phyloP scores from a whole-genome alignment of 2,113 vertebrate genomes.

The Sciurus niger region DNA sequence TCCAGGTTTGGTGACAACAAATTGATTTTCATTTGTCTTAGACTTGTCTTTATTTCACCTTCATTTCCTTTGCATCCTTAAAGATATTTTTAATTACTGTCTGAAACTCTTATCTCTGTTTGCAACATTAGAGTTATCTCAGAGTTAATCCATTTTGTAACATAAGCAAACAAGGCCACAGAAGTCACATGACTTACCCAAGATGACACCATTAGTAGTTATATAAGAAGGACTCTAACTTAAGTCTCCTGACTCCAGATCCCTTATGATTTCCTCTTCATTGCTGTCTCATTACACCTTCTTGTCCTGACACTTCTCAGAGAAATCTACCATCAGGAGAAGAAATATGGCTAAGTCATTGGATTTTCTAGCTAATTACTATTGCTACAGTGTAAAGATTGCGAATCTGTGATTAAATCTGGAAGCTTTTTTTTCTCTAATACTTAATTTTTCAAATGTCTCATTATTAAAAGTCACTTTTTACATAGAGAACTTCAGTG shows the following conservation, averaged over 20 bases:
- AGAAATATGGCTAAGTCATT: background rate
- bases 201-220: too few relatives aligned
- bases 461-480: background rate
- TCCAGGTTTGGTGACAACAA: background rate
- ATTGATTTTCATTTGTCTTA: background rate
- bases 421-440: background rate
- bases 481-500: background rate
- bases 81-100: background rate
- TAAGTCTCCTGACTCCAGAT: background rate
- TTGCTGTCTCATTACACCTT: background rate
- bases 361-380: background rate
- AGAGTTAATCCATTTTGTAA: background rate
- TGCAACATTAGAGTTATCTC: background rate
- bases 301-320: background rate
- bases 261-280: background rate
- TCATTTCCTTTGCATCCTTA: background rate
- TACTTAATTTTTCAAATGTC: background rate
- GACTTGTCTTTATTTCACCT: slow-evolving; percentile 2
- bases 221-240: background rate
- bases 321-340: background rate
- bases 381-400: background rate
- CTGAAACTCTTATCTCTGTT: background rate
- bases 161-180: background rate
- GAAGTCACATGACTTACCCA: accelerated
- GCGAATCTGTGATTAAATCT: background rate